Evolutionary conservation across 2,797 vertebrate species (phyloP).

Genomic region (Streptopelia turtur): DNA sequence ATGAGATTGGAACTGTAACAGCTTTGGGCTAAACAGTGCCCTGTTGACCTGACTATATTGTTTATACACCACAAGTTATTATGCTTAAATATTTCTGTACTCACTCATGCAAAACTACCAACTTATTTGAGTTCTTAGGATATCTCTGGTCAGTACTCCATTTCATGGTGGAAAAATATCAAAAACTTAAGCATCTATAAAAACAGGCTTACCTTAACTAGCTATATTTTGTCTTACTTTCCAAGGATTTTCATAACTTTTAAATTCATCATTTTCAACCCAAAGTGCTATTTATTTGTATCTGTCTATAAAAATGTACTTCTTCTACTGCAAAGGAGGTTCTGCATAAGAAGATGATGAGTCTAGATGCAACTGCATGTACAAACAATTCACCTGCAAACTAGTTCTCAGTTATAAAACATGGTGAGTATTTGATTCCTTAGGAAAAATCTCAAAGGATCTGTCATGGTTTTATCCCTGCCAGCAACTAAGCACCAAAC

Average conservation of each 20-base stretch:
- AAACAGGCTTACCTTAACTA: neutral
- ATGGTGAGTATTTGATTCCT: neutral
- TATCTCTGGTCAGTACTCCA: neutral
- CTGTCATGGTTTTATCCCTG: too few relatives aligned
- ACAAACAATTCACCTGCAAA: neutral
- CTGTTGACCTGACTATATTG: neutral
- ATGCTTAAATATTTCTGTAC: neutral
- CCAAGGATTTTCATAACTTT: neutral
- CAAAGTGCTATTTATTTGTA: constrained; percentile 13
- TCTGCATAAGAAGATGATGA: neutral
- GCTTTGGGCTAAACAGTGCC: neutral
- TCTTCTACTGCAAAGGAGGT: constrained; percentile 4
- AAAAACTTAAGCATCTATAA: neutral
- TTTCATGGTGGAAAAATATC: neutral
- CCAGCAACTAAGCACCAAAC: too few relatives aligned
- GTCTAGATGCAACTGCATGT: neutral
- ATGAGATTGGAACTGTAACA: neutral
- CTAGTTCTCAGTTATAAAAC: constrained; percentile 1
- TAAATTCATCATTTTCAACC: neutral
- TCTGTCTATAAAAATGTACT: constrained; percentile 41
- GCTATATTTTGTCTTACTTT: neutral
- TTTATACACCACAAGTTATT: neutral
- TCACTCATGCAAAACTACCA: neutral
- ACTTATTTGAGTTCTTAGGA: neutral
- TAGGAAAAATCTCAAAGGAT: neutral